Evolutionary conservation across 2,888 invertebrate genomes (phyloP), one percentile per base, ranked within the genome.

Genomic region (Drosophila nr. fundita): DNA sequence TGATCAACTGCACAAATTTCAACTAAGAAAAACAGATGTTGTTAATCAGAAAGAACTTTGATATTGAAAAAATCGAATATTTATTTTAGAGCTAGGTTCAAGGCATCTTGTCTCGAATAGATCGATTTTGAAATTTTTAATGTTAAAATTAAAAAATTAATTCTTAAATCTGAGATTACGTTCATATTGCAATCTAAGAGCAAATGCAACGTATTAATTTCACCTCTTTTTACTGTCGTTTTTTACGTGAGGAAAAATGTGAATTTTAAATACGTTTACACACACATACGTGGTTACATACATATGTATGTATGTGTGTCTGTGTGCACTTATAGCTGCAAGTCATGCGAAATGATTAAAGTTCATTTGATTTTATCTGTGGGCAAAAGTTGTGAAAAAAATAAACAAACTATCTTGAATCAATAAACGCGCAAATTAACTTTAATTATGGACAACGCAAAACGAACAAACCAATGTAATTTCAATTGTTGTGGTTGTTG

Each of bases 371-470:
- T 63, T 63, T 66, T 8, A 61, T 50, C 62, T 62, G 13, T 52
- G 24, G 49, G 66, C 57, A 32, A 53, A 63, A 63, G 38, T 65
- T 58, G 55, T 49, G 59, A 27, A 42, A 64, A 59, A 54, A 42
- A 49, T 21, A 13, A 55, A 36, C 55, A 65, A 71, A 45, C 58
- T 58, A 62, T 55, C 38, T 64, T 66, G 58, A 59, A 75, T 80
- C 75, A 78, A 82, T 76, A 76, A 85, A 73, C 45, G 66, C 32
- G 59, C 54, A 59, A 83, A 81, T 83, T 81, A 78, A 54, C 66
- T 67, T 36, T 83, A 76, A 86, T 86, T 81, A 83, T 72, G 64
- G 40, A 71, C 72, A 66, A 58, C 38, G 50, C 30, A 40, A 40
- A 61, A 65, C 54, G 68, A 15, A 45, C 15, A 45, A 45, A 45